These are phyloP conservation scores for Chesias legatella DNA, from an alignment of 2,888 invertebrate species.

Conservation along the genomic window DNA sequence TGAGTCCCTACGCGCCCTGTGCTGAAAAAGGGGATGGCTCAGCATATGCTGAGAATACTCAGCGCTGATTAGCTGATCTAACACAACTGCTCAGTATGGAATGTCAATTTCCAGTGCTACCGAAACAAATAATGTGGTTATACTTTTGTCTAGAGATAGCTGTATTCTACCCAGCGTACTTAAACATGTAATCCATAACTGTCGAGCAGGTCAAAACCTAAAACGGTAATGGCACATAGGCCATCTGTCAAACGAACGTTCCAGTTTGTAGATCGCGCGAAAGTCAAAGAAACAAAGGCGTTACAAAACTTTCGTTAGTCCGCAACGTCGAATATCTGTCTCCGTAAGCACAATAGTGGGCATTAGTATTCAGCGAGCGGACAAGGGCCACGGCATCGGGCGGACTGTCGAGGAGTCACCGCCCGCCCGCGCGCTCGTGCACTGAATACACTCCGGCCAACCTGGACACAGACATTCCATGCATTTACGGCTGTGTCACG, in stretches of 20 bases:
- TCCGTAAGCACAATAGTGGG: constrained; percentile 53
- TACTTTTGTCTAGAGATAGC: too few relatives aligned
- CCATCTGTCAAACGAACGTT: constrained; percentile 24
- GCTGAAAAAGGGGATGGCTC: too few relatives aligned
- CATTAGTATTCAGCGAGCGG: constrained; percentile 70
- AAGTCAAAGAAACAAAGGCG: constrained; percentile 68
- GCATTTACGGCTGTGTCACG: constrained; percentile 52
- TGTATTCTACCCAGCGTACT: too few relatives aligned
- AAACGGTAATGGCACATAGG: constrained; percentile 17
- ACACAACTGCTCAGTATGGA: too few relatives aligned
- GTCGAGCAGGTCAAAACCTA: constrained; percentile 14
- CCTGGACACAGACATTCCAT: constrained; percentile 55
- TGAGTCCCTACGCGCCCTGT: too few relatives aligned
- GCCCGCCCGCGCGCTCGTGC: constrained; percentile 67
- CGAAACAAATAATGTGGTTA: too few relatives aligned
- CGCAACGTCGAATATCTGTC: constrained; percentile 43
- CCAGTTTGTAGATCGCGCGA: constrained; percentile 43
- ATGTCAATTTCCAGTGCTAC: too few relatives aligned
- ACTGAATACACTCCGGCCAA: constrained; percentile 56
- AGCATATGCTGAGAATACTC: too few relatives aligned
- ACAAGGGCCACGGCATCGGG: constrained; percentile 56
- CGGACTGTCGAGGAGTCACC: constrained; percentile 72
- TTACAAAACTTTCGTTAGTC: constrained; percentile 69
- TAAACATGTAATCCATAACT: constrained; percentile 14
- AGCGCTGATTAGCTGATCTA: too few relatives aligned